phyloP scores from a whole-genome alignment of 1,140 invertebrate species.

The Zaprionus ghesquierei region DNA sequence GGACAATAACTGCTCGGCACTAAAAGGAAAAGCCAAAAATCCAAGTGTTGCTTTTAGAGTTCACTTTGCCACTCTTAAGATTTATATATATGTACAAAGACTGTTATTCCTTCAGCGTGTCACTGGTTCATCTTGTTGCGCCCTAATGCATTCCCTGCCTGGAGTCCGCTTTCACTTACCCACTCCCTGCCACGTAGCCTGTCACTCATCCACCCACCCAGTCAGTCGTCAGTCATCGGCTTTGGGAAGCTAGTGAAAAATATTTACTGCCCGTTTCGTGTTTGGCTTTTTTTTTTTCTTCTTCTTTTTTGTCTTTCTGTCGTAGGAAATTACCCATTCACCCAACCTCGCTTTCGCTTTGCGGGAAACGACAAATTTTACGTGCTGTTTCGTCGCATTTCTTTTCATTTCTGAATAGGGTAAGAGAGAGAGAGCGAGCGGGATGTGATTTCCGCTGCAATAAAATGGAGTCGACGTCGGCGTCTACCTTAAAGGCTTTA shows the following conservation, averaged over 20 bases:
- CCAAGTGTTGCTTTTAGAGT: background rate
- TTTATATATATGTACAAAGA: background rate
- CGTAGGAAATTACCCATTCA: slow-evolving; percentile 47
- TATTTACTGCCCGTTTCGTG: slow-evolving; percentile 59
- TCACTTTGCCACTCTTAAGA: background rate
- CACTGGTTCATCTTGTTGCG: slow-evolving; percentile 1
- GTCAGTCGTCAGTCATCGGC: slow-evolving; percentile 55
- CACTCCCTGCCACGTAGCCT: background rate
- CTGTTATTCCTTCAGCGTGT: background rate
- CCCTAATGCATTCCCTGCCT: background rate
- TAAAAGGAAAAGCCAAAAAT: background rate
- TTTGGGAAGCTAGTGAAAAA: slow-evolving; percentile 55
- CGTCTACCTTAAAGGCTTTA: slow-evolving; percentile 78
- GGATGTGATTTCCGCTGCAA: slow-evolving; percentile 73
- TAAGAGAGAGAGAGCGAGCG: background rate
- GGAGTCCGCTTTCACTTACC: background rate
- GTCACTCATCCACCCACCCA: background rate
- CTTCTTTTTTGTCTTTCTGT: slow-evolving; percentile 6
- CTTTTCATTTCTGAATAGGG: background rate
- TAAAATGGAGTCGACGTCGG: slow-evolving; percentile 69
- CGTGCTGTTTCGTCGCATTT: slow-evolving; percentile 61
- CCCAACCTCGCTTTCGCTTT: slow-evolving; percentile 22
- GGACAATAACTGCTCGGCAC: background rate
- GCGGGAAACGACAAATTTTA: slow-evolving; percentile 66
- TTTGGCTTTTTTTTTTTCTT: background rate